Conservation (phyloP, 53 echinoderm and acorn worm species). For the Temnopleurus reevesii region DNA sequence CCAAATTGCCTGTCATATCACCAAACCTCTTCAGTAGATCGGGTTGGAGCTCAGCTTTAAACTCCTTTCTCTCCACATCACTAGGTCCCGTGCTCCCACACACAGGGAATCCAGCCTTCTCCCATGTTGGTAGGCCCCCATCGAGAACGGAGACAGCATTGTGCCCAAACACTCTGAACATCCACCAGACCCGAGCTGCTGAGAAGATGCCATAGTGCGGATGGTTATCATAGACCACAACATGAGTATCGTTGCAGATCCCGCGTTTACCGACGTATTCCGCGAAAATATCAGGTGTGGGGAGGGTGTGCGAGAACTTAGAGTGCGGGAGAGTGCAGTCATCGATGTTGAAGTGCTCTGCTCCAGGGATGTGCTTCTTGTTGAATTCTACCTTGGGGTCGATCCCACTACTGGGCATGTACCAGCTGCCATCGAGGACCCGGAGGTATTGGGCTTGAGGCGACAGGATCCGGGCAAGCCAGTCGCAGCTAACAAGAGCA, state of each 20-base stretch:
- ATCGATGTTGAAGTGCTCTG: constrained; percentile 75
- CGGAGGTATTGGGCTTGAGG: constrained; percentile 62
- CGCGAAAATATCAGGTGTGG: constrained; percentile 69
- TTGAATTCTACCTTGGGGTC: constrained; percentile 69
- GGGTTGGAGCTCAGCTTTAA: constrained; percentile 66
- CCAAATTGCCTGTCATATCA: constrained; percentile 76
- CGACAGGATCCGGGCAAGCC: constrained; percentile 78
- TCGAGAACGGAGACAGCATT: constrained; percentile 79
- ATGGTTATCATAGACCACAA: constrained; percentile 89
- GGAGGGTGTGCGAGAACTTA: constrained; percentile 73
- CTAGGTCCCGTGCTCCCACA: constrained; percentile 32
- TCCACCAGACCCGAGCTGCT: constrained; percentile 88
- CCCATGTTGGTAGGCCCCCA: constrained; percentile 82
- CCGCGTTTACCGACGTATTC: constrained; percentile 79
- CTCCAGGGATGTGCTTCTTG: constrained; percentile 78
- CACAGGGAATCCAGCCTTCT: constrained; percentile 69
- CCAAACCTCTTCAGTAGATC: constrained; percentile 70
- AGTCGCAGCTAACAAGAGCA: constrained; percentile 68
- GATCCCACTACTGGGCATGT: constrained; percentile 60
- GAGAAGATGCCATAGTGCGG: constrained; percentile 75
- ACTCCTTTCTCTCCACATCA: constrained; percentile 64
- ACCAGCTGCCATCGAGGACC: constrained; percentile 76
- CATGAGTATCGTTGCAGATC: constrained; percentile 87
- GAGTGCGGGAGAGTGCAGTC: constrained; percentile 49
- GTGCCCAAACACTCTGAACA: constrained; percentile 89